Conservation (phyloP, 2,888 invertebrate species). For the Baronia brevicornis region DNA sequence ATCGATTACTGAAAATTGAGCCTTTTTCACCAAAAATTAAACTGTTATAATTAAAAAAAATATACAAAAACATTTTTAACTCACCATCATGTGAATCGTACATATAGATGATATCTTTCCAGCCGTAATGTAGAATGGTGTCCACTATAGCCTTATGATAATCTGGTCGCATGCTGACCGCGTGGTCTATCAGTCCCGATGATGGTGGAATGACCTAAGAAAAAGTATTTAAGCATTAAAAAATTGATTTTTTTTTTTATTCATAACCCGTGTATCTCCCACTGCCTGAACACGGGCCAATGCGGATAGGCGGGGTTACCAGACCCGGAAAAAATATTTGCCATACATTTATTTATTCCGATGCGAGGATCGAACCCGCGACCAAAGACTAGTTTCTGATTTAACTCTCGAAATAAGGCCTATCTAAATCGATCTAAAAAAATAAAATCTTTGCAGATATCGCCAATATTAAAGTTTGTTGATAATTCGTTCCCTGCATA, state of each 20-base stretch:
- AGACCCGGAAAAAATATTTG: no score
- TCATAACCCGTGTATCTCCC: neutral
- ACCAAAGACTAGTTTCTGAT: no score
- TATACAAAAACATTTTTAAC: constrained; percentile 37
- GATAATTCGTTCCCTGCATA: no score
- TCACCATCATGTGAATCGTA: constrained; percentile 94
- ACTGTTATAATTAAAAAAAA: constrained; percentile 26
- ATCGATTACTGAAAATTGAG: no score
- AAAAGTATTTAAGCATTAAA: constrained; percentile 6
- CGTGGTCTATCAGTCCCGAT: constrained; percentile 91
- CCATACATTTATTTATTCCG: no score
- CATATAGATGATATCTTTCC: constrained; percentile 92
- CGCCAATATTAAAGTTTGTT: no score
- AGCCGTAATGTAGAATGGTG: constrained; percentile 93
- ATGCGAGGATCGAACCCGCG: no score
- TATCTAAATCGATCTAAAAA: no score
- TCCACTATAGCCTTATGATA: constrained; percentile 97
- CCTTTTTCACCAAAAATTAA: constrained; percentile 16
- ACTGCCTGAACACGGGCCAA: no score
- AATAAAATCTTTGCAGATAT: no score
- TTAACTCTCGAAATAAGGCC: no score
- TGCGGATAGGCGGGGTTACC: no score
- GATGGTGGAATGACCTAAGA: constrained; percentile 88
- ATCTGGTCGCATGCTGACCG: constrained; percentile 95
- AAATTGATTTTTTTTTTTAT: neutral